Evolutionary conservation across 2,888 invertebrate genomes (phyloP), one percentile per base, ranked within the genome.

Genomic region (Cheilosia variabilis): DNA sequence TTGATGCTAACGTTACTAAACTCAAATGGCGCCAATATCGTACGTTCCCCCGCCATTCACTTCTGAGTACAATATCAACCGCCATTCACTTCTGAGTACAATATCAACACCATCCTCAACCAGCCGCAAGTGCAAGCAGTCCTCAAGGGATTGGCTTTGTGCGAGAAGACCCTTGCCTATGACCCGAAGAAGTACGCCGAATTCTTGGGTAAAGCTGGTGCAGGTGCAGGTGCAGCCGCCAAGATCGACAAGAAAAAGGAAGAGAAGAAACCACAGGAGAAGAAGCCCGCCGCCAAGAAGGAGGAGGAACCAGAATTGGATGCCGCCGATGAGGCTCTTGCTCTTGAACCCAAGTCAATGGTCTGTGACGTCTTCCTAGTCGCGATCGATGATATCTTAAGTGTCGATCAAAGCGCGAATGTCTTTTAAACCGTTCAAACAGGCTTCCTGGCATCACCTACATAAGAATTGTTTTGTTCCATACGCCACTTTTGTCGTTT

Each of bases 71-170:
- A 24, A 24, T 24, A 24, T n/a, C n/a, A n/a, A n/a, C n/a, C n/a
- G n/a, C n/a, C n/a, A n/a, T n/a, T n/a, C n/a, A n/a, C n/a, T n/a
- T n/a, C n/a, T n/a, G n/a, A n/a, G n/a, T n/a, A n/a, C n/a, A n/a
- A n/a, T n/a, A n/a, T 99, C 93, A 93, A 93, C 87, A 99, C 99
- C 15, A 92, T 99, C 82, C 93, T 98, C 84, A 96, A 97, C 91
- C 99, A 99, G 93, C 95, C 96, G 3, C 94, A 96, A 91, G 95
- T 97, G 71, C 95, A 96, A 92, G 93, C 94, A 81, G 96, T 97
- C 13, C 89, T 94, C 6, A 91, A 90, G 88, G 89, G 90, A 69
- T 94, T 95, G 88, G 93, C 94, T 89, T 93, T 98, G 73, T 97
- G 97, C 92, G 94, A 95, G 57, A 96, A 96, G 89, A 94, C 96